Evolutionary conservation across 2,888 invertebrate genomes (phyloP), one percentile per base, ranked within the genome.

Genomic region (Brenthis hecate): DNA sequence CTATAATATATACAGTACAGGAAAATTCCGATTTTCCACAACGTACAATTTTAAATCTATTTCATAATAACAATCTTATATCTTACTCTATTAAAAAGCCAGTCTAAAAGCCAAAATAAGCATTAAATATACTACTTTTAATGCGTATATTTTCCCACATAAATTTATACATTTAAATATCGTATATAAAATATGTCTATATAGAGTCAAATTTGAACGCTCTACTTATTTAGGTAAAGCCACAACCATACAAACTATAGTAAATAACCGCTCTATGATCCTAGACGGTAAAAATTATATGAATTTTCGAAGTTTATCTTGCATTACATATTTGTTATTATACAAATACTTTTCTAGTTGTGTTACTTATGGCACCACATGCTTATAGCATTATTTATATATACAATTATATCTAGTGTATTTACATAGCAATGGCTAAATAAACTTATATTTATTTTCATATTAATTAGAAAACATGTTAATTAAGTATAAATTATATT

Each of bases 81-180:
- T 84, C 84, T 85, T 85, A 85, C 64, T 80, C 85, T 89, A 89
- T 82, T 80, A 86, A 85, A 85, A 88, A 89, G 91, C 91, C 88
- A 89, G 89, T 89, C 88, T 82, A 86, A 85, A 89, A 89, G 90
- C 87, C 85, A 84, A 85, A 74, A 84, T 77, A 88, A 87, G 88
- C 89, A 85, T 86, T 86, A 84, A 83, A 84, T 88, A 88, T 83
- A 88, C 89, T 91, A 91, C 83, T 85, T 84, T 88, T 92, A 92
- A 92, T 87, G 92, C 92, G 92, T 89, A 92, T 92, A 86, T 87
- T 92, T 92, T 92, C 92, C 92, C 92, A 91, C 91, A 89, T 85
- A 89, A 82, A 84, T 89, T 88, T 87, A 89, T 89, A 91, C 84
- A 87, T 65, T 72, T 68, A 68, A 58, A 73, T 61, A 73, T 64